Conservation (phyloP, 2,797 vertebrate species). For the Sitta carolinensis region DNA sequence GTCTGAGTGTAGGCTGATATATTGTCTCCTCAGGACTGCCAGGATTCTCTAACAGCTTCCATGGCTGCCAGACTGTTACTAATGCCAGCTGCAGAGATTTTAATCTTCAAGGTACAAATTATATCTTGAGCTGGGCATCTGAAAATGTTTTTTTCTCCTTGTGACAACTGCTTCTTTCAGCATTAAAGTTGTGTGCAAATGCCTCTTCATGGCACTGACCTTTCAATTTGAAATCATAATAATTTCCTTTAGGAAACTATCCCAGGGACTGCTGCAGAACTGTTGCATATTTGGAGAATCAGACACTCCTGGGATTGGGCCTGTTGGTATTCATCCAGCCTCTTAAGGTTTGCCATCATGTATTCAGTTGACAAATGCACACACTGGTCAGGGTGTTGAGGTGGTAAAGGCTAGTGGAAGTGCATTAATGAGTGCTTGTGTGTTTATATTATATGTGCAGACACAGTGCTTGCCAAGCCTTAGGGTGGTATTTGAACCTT, state of each 20-base stretch:
- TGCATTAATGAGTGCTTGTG: neutral
- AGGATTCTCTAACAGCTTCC: neutral
- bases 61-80: neutral
- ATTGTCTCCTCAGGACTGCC: neutral
- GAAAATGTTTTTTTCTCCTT: neutral
- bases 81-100: neutral
- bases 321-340: neutral
- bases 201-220: neutral
- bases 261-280: neutral
- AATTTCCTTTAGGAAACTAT: neutral
- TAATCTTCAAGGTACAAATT: neutral
- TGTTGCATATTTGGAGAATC: neutral
- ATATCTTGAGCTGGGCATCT: neutral
- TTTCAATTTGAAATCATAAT: neutral
- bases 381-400: neutral
- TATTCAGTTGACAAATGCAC: neutral
- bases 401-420: neutral
- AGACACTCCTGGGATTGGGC: neutral
- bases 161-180: neutral
- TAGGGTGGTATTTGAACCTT: neutral
- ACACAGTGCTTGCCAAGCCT: neutral
- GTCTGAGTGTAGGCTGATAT: neutral
- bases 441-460: neutral
- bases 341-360: neutral
- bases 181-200: neutral